Percentiles rank a stretch among this genome's conserved stretches.
Evolutionary conservation across 2,113 vertebrate genomes (phyloP).

Genomic region (Corydoras sp.): DNA sequence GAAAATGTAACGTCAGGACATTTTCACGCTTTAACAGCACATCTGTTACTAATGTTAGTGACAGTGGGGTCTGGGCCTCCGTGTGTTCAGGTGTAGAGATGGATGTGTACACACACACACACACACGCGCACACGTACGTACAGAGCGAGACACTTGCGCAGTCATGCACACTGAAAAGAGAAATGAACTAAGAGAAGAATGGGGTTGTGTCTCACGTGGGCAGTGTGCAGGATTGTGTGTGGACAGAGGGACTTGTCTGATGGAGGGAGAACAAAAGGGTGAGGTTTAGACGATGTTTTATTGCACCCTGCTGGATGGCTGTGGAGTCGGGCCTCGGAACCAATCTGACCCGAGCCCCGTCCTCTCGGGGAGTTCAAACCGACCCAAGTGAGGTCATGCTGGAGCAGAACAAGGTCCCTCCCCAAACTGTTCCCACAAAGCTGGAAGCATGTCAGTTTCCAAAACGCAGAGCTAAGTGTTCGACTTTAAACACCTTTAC

Average conservation of each 20-base stretch:
- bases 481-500: too few relatives aligned
- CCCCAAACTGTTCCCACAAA: too few relatives aligned
- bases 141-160: not conserved
- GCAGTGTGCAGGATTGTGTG: constrained; percentile 4
- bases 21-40: too few relatives aligned
- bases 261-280: constrained; percentile 3
- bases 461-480: too few relatives aligned
- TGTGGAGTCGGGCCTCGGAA: not conserved
- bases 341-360: not conserved
- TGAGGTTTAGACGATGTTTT: constrained; percentile 9
- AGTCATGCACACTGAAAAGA: not conserved
- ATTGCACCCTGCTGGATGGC: constrained; percentile 43
- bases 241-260: not conserved
- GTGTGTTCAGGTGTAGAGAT: not conserved
- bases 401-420: too few relatives aligned
- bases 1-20: too few relatives aligned
- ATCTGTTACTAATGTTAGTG: too few relatives aligned
- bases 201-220: not conserved
- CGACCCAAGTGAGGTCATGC: not conserved
- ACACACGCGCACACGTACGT: constrained; percentile 23
- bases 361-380: constrained; percentile 1
- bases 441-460: too few relatives aligned
- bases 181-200: not conserved
- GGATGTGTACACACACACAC: constrained; percentile 23
- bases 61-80: too few relatives aligned